These are phyloP conservation scores for Luperina nickerlii DNA, from an alignment of 2,888 invertebrate genomes.

Conservation along the genomic window DNA sequence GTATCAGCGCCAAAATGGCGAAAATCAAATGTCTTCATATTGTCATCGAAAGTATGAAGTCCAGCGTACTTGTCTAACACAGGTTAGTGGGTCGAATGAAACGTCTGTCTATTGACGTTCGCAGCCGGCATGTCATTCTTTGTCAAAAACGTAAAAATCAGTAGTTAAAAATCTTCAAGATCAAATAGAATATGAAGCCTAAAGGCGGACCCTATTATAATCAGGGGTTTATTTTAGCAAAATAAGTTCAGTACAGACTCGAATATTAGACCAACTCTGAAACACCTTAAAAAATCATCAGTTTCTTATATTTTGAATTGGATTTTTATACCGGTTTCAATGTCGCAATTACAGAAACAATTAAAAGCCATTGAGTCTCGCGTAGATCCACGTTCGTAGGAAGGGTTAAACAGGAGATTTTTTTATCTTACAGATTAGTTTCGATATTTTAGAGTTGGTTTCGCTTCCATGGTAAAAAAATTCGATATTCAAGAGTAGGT, in stretches of 20 bases:
- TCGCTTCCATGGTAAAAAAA: neutral
- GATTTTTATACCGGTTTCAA: neutral
- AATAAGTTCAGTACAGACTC: conserved; percentile 7
- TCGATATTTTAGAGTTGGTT: neutral
- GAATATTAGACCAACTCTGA: neutral
- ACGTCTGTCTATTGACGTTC: conserved; percentile 3
- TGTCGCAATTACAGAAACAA: too few species aligned
- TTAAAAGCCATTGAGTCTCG: too few species aligned
- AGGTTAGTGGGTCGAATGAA: neutral
- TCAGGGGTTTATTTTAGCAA: conserved; percentile 33
- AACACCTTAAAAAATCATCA: neutral
- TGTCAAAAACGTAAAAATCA: neutral
- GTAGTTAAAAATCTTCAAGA: conserved; percentile 4
- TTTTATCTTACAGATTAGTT: neutral
- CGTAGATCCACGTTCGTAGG: too few species aligned
- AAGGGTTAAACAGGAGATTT: neutral
- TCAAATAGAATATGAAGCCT: conserved; percentile 27
- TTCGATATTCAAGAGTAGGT: neutral
- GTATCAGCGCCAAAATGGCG: too few species aligned
- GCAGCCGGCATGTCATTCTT: neutral
- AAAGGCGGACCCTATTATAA: conserved; percentile 27
- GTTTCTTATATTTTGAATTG: too few species aligned
- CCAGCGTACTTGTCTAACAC: too few species aligned
- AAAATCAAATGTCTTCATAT: too few species aligned
- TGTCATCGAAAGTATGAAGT: too few species aligned